Percentiles rank a stretch among this genome's conserved stretches.
Evolutionary conservation across 2,797 vertebrate genomes (phyloP).

Genomic region (Okamejei kenojei): DNA sequence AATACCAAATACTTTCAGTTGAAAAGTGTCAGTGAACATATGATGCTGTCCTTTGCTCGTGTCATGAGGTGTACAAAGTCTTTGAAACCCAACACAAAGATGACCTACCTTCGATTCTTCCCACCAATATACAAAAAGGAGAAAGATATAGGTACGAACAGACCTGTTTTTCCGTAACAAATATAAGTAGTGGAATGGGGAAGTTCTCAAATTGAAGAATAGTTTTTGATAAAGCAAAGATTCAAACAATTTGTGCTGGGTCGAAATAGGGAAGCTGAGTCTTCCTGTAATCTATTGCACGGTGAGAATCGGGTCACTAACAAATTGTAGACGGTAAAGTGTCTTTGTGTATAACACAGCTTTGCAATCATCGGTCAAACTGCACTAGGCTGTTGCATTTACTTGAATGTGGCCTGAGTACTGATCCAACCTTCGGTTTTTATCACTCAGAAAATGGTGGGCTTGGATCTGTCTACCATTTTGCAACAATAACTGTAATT

Average conservation of each 20-base stretch:
- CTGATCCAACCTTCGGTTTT: background rate
- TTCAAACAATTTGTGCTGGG: background rate
- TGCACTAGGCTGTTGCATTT: too few relatives aligned
- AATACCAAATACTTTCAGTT: slow-evolving; percentile 94
- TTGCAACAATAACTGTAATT: background rate
- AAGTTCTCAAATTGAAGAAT: background rate
- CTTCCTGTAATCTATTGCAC: background rate
- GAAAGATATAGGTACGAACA: slow-evolving; percentile 57
- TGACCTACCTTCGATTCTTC: slow-evolving; percentile 87
- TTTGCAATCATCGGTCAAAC: background rate
- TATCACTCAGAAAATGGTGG: background rate
- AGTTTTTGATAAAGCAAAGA: background rate
- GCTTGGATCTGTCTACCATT: background rate
- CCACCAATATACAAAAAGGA: slow-evolving; percentile 72
- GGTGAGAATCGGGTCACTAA: slow-evolving; percentile 14
- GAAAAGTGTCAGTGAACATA: slow-evolving; percentile 80
- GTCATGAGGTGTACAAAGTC: slow-evolving; percentile 87
- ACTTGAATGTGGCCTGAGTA: background rate
- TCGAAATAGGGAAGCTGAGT: background rate
- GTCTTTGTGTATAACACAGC: too few relatives aligned
- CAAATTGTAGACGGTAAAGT: too few relatives aligned
- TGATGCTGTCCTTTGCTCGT: slow-evolving; percentile 87
- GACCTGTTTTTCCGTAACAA: background rate
- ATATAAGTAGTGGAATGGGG: background rate
- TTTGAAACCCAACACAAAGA: slow-evolving; percentile 74